A percentile compares a stretch with the other conserved stretches of the same genome.
Conservation (phyloP, 1,140 invertebrate genomes). For the Camponotus pennsylvanicus region DNA sequence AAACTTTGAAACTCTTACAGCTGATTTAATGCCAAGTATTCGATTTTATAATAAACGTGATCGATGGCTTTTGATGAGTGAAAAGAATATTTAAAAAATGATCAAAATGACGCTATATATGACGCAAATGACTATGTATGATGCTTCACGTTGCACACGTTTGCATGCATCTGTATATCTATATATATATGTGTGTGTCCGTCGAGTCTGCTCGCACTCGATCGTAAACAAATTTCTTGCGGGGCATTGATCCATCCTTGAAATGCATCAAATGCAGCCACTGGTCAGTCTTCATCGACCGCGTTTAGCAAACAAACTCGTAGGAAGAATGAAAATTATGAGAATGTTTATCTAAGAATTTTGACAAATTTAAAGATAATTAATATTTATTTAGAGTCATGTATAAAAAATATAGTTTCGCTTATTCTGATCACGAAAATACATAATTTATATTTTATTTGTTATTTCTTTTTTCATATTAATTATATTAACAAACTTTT, state of each 20-base stretch:
- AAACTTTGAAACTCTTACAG: background rate
- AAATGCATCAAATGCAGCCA: constrained; percentile 41
- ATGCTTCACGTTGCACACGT: background rate
- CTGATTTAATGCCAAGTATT: background rate
- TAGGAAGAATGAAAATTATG: constrained; percentile 1
- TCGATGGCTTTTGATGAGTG: background rate
- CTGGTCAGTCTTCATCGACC: background rate
- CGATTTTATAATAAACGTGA: constrained; percentile 2
- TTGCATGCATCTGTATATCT: background rate
- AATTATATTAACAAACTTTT: background rate
- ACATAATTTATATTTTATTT: background rate
- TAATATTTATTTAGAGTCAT: background rate
- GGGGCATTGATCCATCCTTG: constrained; percentile 52
- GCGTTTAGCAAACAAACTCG: constrained; percentile 4
- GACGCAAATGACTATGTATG: background rate
- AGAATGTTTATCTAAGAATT: background rate
- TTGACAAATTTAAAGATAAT: background rate
- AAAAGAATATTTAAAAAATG: background rate
- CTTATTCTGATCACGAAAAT: background rate
- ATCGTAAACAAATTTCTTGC: constrained; percentile 67
- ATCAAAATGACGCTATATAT: background rate
- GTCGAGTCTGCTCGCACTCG: constrained; percentile 20
- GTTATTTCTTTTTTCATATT: background rate
- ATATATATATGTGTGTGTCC: background rate
- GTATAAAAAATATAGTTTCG: background rate